Evolutionary conservation across 2,888 invertebrate genomes (phyloP).

Genomic region (Tipula lateralis): DNA sequence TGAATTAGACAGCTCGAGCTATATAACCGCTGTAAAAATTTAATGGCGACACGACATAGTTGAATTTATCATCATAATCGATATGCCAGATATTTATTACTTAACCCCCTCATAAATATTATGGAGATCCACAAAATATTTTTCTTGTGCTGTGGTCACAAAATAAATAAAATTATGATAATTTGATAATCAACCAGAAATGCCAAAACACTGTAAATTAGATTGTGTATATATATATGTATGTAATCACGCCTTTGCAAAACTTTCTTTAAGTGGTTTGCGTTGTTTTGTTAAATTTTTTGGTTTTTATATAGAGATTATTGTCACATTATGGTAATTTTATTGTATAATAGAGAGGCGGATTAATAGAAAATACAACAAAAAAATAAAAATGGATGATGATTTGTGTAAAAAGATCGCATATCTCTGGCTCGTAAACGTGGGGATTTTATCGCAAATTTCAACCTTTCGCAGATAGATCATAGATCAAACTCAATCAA

Average conservation of each 20-base stretch:
- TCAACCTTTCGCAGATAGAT: background rate
- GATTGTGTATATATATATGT: background rate
- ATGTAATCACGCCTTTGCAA: constrained; percentile 6
- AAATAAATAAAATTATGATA: background rate
- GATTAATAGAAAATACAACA: background rate
- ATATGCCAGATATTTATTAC: background rate
- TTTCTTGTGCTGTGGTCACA: background rate
- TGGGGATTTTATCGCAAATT: background rate
- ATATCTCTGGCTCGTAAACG: background rate
- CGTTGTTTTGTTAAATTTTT: background rate
- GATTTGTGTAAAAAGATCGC: background rate
- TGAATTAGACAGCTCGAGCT: no score
- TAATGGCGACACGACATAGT: background rate
- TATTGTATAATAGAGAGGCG: background rate
- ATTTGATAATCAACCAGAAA: background rate
- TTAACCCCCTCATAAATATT: background rate
- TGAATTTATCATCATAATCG: background rate
- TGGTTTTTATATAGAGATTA: background rate
- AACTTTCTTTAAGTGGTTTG: constrained; percentile 19
- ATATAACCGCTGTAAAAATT: background rate
- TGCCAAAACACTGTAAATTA: background rate
- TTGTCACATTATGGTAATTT: constrained; percentile 1
- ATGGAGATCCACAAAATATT: background rate
- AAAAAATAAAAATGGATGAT: background rate
- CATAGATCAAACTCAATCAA: background rate